A percentile compares a stretch with the other conserved stretches of the same genome.
Evolutionary conservation across 1,140 invertebrate genomes (phyloP).

Genomic region (Ladona fulva): DNA sequence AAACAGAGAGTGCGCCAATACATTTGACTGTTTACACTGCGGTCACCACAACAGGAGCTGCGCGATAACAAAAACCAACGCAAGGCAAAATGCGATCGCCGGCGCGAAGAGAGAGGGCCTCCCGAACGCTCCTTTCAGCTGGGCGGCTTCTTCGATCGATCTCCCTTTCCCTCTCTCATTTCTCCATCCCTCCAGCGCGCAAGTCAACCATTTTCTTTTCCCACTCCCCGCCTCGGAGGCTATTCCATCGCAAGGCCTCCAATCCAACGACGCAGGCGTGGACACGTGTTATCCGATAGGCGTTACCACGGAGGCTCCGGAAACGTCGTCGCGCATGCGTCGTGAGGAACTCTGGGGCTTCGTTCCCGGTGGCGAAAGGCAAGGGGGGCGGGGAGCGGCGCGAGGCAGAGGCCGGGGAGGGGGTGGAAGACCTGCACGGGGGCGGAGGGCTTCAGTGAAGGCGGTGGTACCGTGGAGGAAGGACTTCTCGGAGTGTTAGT

Average conservation of each 20-base stretch:
- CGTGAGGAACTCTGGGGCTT: not conserved
- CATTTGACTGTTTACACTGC: too few species aligned
- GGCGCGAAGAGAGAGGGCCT: not conserved
- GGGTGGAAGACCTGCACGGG: not conserved
- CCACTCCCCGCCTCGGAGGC: not conserved
- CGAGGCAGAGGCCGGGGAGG: not conserved
- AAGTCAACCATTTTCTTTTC: constrained; percentile 8
- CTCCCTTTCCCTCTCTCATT: not conserved
- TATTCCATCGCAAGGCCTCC: not conserved
- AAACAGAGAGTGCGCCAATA: too few species aligned
- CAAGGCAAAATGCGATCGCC: too few species aligned
- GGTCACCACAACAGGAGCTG: too few species aligned
- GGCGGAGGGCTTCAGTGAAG: not conserved
- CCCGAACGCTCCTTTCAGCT: not conserved
- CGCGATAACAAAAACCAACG: too few species aligned
- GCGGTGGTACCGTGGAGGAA: not conserved
- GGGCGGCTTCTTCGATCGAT: not conserved
- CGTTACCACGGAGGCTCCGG: not conserved
- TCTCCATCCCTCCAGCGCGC: not conserved
- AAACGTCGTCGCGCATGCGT: not conserved
- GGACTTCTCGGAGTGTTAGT: not conserved
- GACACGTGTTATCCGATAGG: not conserved
- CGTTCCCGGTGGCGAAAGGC: not conserved
- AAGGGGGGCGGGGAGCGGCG: not conserved
- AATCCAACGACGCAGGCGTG: not conserved